Percentiles rank a stretch among this genome's conserved stretches.
Evolutionary conservation across 2,113 vertebrate genomes (phyloP).

Genomic region (Malurus alboscapulatus): DNA sequence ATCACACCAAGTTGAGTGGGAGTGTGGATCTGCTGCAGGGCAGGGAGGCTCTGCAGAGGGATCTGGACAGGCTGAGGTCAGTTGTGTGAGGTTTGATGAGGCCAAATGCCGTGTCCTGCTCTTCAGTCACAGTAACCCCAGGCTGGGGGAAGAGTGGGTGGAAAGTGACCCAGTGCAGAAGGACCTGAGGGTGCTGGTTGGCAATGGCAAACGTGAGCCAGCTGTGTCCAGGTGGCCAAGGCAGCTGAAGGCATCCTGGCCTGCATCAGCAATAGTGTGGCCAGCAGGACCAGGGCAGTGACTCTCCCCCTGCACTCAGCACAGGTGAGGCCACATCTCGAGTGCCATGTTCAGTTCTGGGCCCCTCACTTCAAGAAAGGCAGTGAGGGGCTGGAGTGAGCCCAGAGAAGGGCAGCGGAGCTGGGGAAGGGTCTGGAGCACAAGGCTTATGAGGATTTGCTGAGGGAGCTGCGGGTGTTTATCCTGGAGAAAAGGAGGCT

Average conservation of each 20-base stretch:
- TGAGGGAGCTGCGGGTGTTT: neutral
- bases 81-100: neutral
- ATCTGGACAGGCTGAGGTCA: neutral
- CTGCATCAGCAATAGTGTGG: fast-evolving
- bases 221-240: neutral
- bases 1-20: neutral
- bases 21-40: neutral
- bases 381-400: fast-evolving
- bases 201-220: neutral
- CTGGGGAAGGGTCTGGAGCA: neutral
- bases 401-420: fast-evolving
- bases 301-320: neutral
- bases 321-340: fast-evolving
- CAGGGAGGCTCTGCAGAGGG: neutral
- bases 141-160: neutral
- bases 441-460: too few species aligned
- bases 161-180: fast-evolving
- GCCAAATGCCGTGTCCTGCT: fast-evolving
- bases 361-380: neutral
- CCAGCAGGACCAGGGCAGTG: neutral
- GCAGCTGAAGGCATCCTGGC: neutral
- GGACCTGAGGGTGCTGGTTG: neutral
- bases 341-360: neutral
- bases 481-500: neutral
- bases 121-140: neutral